Evolutionary conservation across 2,797 vertebrate genomes (phyloP).

Genomic region (Peromyscus eremicus): DNA sequence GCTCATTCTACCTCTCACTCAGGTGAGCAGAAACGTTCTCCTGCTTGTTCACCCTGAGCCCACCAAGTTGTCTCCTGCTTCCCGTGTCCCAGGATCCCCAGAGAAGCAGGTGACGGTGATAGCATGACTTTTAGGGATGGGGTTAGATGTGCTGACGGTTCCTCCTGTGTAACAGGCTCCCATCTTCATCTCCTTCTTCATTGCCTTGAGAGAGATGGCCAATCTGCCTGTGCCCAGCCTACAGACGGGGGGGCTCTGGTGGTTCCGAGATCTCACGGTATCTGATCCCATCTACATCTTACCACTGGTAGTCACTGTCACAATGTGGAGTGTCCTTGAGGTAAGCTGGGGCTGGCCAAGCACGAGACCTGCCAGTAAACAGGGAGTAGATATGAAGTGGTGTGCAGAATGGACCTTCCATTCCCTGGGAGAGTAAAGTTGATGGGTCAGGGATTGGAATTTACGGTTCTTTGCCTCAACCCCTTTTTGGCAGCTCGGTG

Average conservation of each 20-base stretch:
- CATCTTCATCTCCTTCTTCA: constrained; percentile 95
- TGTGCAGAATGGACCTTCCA: not conserved
- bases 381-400: not conserved
- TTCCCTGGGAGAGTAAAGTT: not conserved
- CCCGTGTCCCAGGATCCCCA: not conserved
- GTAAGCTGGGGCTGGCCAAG: constrained; percentile 82
- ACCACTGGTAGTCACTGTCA: constrained; percentile 91
- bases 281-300: constrained; percentile 93
- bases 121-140: not conserved
- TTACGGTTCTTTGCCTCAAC: not conserved
- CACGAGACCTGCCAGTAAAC: not conserved
- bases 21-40: constrained; percentile 88
- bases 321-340: constrained; percentile 94
- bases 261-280: constrained; percentile 92
- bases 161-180: constrained; percentile 88
- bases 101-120: not conserved
- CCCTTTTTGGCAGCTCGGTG: constrained; percentile 89
- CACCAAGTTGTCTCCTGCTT: constrained; percentile 6
- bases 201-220: constrained; percentile 94
- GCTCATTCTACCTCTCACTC: constrained; percentile 92
- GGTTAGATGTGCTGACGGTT: constrained; percentile 1
- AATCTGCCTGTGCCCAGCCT: constrained; percentile 95
- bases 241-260: constrained; percentile 92
- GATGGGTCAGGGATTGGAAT: not conserved
- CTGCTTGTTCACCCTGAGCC: not conserved